These are phyloP conservation scores for Rosalia funebris DNA, from an alignment of 2,888 invertebrate genomes.

Conservation along the genomic window DNA sequence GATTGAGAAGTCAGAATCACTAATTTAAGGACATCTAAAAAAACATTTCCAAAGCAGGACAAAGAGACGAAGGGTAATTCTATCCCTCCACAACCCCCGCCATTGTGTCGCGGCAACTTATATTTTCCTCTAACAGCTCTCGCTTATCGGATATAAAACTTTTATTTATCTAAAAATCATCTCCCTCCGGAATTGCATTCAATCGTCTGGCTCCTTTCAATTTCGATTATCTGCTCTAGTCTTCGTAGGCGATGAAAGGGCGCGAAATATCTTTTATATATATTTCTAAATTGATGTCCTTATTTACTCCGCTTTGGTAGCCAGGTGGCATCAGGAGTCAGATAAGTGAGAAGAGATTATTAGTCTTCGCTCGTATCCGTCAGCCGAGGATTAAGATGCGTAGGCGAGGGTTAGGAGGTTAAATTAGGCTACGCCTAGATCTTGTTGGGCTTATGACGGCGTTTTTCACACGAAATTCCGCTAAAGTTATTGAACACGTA, in stretches of 20 bases:
- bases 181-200: background rate
- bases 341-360: background rate
- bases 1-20: too few relatives aligned
- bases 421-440: too few relatives aligned
- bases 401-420: too few relatives aligned
- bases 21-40: too few relatives aligned
- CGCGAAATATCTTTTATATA: background rate
- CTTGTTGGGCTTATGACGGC: too few relatives aligned
- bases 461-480: too few relatives aligned
- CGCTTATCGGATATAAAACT: background rate
- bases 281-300: background rate
- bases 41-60: too few relatives aligned
- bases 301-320: background rate
- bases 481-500: too few relatives aligned
- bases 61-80: too few relatives aligned
- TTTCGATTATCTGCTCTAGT: slow-evolving; percentile 2
- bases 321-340: background rate
- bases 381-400: too few relatives aligned
- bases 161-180: slow-evolving; percentile 2
- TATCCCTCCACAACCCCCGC: too few relatives aligned
- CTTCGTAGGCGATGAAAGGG: background rate
- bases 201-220: background rate
- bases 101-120: background rate
- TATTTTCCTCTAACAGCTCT: background rate
- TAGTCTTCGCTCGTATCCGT: too few relatives aligned